Evolutionary conservation across 2,888 invertebrate genomes (phyloP), one percentile per base, ranked within the genome.

Genomic region (Drosophila pseudotakahashii): DNA sequence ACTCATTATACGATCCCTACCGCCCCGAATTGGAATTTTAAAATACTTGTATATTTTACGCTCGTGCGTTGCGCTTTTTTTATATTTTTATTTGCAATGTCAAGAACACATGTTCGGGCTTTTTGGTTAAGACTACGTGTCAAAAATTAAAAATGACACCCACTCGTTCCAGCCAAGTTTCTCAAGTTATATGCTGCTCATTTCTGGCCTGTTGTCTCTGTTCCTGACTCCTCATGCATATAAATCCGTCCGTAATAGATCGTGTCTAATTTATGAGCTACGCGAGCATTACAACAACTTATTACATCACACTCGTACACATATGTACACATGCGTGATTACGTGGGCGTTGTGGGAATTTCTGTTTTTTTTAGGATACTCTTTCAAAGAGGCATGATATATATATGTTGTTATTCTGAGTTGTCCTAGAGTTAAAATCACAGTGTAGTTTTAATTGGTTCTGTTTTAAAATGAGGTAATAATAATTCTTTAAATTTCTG

Each of bases 61-160:
- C 51, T 45, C 30, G n/a, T 34, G 41, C 34, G 32, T 23, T 50
- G 45, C 55, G 50, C 66, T 66, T 57, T 47, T 47, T 58, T 50
- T 60, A 39, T 44, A 19, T 30, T 9, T 59, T 30, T 36, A 37
- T 80, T 73, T 57, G 51, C 74, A 81, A 76, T 83, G 84, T 73
- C 87, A 78, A 66, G 55, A 78, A 71, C 81, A 81, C 76, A 77
- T 81, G 81, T 78, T 78, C n/a, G 23, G 19, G 37, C 57, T 48
- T 55, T 47, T 58, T 54, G 42, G 62, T 55, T 71, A 50, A 51
- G 37, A 64, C 66, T 77, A 84, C 83, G 87, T 84, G 83, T 86
- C 84, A 86, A 79, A 83, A 84, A 84, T 83, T 81, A 83, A 83
- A 79, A 86, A 67, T 61, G 30, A 48, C 54, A 39, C 63, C 39